Base-by-base conservation (phyloP, 1,140 invertebrate species). In the Hyles euphorbiae region DNA sequence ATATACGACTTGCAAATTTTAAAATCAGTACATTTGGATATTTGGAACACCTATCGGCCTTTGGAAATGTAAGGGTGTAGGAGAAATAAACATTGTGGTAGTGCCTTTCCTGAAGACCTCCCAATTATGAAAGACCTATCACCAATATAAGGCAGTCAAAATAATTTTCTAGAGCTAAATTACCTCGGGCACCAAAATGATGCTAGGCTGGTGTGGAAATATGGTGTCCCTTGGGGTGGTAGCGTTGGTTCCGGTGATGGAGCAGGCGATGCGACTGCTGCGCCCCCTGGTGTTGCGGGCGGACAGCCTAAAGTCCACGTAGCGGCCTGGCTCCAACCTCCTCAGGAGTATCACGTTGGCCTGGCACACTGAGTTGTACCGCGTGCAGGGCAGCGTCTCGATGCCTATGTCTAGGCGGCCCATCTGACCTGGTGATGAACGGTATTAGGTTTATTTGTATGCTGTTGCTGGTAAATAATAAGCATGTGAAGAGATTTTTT, bases 291-390 rank as follows among this genome's bases (percentile, higher is more conserved):
- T 94, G 87, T 96, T 95, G 61, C 91, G 90, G 34, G 96, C 95
- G 36, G 93, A 93, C 51, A 96, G 92, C 58, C 90, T 86, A 83
- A 96, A 96, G 87, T 97, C 95, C 82, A 96, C 95, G 69, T 94
- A 93, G 53, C 95, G 91, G 6, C 94, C 94, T 2, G 93, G 91
- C 75, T 94, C 94, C 63, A 97, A 82, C 46, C 92, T 89, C 64
- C 93, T 91, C 58, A 93, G 93, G 55, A 97, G 88, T 53, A 96
- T 92, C 53, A 97, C 93, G 80, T 96, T 96, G 9, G 95, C 95
- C 78, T 96, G 94, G 81, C 95, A 96, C 56, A 95, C 93, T 32
- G 94, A 95, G 86, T 95, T 94, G 87, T 95, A 95, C 54, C 93
- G 91, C 11, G 93, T 94, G 88, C 95, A 96, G 44, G 95, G 94